Evolutionary conservation across 2,888 invertebrate genomes (phyloP).

Genomic region (Drosophila nr. perissopoda): DNA sequence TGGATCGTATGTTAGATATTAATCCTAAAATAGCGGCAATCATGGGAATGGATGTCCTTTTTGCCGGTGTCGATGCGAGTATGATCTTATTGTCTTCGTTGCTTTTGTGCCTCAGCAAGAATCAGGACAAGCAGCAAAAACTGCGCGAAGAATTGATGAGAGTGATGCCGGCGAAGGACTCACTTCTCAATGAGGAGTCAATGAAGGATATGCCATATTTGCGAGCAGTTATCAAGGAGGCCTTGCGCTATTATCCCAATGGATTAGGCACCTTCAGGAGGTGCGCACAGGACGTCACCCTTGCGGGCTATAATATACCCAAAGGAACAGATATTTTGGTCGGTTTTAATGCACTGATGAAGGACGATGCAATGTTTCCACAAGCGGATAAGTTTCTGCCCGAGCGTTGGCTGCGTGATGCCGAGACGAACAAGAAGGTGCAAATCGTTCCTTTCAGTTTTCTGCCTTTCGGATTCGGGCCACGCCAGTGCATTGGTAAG

Average conservation of each 20-base stretch:
- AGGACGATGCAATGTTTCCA: slow-evolving; percentile 88
- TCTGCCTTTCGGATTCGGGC: slow-evolving; percentile 89
- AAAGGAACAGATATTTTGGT: slow-evolving; percentile 89
- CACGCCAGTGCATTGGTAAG: slow-evolving; percentile 89
- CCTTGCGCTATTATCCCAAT: slow-evolving; percentile 88
- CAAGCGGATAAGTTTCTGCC: slow-evolving; percentile 88
- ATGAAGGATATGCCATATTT: slow-evolving; percentile 87
- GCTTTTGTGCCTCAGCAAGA: slow-evolving; percentile 88
- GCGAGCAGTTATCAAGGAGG: slow-evolving; percentile 90
- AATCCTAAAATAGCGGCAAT: slow-evolving; percentile 86
- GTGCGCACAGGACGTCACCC: slow-evolving; percentile 86
- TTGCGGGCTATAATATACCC: slow-evolving; percentile 88
- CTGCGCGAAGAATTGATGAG: slow-evolving; percentile 87
- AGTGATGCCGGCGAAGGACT: slow-evolving; percentile 84
- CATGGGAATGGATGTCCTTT: slow-evolving; percentile 87
- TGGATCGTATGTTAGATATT: slow-evolving; percentile 86
- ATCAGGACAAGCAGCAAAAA: slow-evolving; percentile 88
- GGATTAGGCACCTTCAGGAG: slow-evolving; percentile 87
- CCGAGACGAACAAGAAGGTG: slow-evolving; percentile 43
- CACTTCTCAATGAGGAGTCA: slow-evolving; percentile 84
- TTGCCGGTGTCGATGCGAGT: slow-evolving; percentile 87
- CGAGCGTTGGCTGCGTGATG: slow-evolving; percentile 88
- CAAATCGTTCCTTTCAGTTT: slow-evolving; percentile 86
- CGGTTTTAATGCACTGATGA: slow-evolving; percentile 87
- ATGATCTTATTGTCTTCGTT: slow-evolving; percentile 85